Conservation (phyloP, 2,888 invertebrate genomes). For the Atrina japonica region DNA sequence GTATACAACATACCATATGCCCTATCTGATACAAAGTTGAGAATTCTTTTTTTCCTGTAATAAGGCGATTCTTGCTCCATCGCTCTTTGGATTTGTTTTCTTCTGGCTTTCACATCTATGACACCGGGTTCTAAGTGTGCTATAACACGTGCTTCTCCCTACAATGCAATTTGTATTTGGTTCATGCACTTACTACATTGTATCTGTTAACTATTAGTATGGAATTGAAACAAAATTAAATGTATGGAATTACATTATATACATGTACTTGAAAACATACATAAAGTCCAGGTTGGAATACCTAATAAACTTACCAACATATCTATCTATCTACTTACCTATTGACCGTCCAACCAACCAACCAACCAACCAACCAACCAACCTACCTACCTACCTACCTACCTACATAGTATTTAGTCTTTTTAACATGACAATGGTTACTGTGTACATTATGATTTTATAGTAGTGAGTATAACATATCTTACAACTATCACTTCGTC, state of each 20-base stretch:
- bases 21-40: slow-evolving; percentile 72
- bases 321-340: too few species aligned
- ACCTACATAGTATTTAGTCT: too few species aligned
- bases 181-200: neutral
- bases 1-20: slow-evolving; percentile 63
- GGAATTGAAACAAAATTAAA: neutral
- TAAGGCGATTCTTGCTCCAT: slow-evolving; percentile 67
- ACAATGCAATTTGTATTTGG: slow-evolving; percentile 1
- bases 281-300: too few species aligned
- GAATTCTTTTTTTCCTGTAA: slow-evolving; percentile 66
- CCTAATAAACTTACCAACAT: too few species aligned
- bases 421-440: too few species aligned
- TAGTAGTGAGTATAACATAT: too few species aligned
- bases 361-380: too few species aligned
- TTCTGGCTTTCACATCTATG: slow-evolving; percentile 67
- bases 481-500: too few species aligned
- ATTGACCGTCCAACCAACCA: too few species aligned
- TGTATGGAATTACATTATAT: neutral
- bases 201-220: neutral
- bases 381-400: too few species aligned
- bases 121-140: slow-evolving; percentile 68
- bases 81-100: slow-evolving; percentile 67
- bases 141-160: slow-evolving; percentile 77
- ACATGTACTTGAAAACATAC: too few species aligned
- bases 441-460: too few species aligned